Evolutionary conservation across 2,888 invertebrate genomes (phyloP).

Genomic region (Agrotis clavis): DNA sequence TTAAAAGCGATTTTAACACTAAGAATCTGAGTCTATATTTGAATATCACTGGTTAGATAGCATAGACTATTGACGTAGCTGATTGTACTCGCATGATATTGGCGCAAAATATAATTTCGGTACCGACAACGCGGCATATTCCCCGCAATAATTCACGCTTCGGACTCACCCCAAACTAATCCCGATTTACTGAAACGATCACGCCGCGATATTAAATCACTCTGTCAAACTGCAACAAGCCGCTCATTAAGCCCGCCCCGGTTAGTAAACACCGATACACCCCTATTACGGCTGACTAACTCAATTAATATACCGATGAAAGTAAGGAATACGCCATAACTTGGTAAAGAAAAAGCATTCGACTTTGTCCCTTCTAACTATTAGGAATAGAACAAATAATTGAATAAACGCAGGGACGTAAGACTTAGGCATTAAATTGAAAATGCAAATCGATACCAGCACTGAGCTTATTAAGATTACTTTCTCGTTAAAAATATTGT

Average conservation of each 20-base stretch:
- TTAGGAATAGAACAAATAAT: conserved; percentile 51
- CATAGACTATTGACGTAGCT: conserved; percentile 44
- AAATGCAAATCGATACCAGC: conserved; percentile 75
- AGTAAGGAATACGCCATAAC: conserved; percentile 58
- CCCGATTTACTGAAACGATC: conserved; percentile 88
- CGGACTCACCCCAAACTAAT: conserved; percentile 83
- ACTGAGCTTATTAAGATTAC: conserved; percentile 73
- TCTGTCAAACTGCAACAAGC: conserved; percentile 88
- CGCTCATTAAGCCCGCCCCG: conserved; percentile 85
- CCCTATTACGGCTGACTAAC: conserved; percentile 79
- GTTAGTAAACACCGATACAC: conserved; percentile 81
- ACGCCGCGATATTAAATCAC: conserved; percentile 87
- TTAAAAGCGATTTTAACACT: conserved; percentile 31
- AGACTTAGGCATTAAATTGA: conserved; percentile 66
- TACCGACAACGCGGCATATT: conserved; percentile 76
- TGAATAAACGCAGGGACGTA: conserved; percentile 32
- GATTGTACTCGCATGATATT: conserved; percentile 61
- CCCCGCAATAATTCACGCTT: conserved; percentile 84
- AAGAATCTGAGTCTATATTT: conserved; percentile 38
- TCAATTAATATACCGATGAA: conserved; percentile 74
- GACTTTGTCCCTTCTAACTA: conserved; percentile 52
- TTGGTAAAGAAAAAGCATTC: conserved; percentile 25
- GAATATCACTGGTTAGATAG: conserved; percentile 1
- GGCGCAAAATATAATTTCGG: conserved; percentile 73
- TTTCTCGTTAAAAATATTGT: conserved; percentile 75